Evolutionary conservation across 2,797 vertebrate genomes (phyloP).

Genomic region (Hydrocynus forskahlii): DNA sequence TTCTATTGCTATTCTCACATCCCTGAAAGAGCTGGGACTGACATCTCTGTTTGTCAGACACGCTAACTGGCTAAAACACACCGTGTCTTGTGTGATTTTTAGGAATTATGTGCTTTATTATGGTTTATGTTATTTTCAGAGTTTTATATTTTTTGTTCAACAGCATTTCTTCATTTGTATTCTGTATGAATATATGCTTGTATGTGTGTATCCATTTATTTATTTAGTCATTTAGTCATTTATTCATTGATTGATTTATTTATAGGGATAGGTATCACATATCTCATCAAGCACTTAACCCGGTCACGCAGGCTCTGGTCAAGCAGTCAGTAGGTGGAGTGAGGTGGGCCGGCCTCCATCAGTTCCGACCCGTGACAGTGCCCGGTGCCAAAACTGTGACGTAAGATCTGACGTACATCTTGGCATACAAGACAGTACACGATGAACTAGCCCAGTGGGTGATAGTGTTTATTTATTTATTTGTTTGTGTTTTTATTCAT

Average conservation of each 20-base stretch:
- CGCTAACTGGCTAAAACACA: conserved; percentile 2
- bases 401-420: neutral
- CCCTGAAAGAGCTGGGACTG: neutral
- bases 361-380: neutral
- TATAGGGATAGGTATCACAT: neutral
- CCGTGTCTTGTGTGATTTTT: conserved; percentile 8
- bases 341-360: neutral
- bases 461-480: neutral
- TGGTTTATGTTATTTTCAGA: neutral
- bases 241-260: neutral
- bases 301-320: neutral
- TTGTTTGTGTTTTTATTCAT: neutral
- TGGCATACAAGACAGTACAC: neutral
- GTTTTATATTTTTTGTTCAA: neutral
- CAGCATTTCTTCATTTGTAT: neutral
- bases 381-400: neutral
- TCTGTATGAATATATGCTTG: neutral
- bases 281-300: neutral
- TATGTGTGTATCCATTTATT: too few species aligned
- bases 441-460: neutral
- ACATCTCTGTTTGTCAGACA: conserved; percentile 4
- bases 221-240: too few species aligned
- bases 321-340: neutral
- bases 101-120: too few species aligned
- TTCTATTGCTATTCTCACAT: conserved; percentile 20